Conservation (phyloP, 2,113 vertebrate species). For the Ptyas mucosa region DNA sequence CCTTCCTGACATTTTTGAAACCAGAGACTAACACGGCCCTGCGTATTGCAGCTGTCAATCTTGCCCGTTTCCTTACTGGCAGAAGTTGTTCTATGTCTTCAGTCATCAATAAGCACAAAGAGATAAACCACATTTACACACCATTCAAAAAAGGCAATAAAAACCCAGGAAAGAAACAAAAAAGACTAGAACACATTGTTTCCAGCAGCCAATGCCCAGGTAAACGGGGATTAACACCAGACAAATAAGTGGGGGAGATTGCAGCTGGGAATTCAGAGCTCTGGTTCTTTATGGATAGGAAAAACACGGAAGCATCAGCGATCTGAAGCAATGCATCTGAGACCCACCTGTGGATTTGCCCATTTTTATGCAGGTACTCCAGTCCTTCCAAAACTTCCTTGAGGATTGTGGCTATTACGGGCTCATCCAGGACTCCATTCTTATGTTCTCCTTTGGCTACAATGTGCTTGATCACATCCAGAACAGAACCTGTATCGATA, state of each 20-base stretch:
- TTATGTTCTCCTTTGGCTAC: conserved; percentile 92
- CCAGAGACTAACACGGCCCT: not conserved
- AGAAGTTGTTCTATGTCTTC: not conserved
- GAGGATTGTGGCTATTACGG: conserved; percentile 87
- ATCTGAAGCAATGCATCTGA: not conserved
- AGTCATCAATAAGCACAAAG: not conserved
- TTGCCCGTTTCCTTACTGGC: not conserved
- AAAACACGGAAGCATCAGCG: not conserved
- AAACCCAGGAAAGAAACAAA: not conserved
- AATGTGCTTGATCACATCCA: conserved; percentile 94
- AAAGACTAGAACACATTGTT: not conserved
- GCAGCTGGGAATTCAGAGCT: not conserved
- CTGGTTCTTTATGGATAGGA: not conserved
- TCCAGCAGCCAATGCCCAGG: not conserved
- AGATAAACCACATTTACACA: not conserved
- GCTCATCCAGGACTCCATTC: conserved; percentile 86
- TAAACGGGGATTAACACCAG: not conserved
- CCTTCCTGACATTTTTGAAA: not conserved
- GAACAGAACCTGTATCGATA: conserved; percentile 79
- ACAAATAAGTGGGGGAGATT: not conserved
- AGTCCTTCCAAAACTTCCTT: conserved; percentile 89
- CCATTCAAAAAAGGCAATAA: not conserved
- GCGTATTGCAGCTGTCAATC: conserved; percentile 1
- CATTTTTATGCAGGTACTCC: conserved; percentile 94
- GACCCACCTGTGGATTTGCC: conserved; percentile 90